phyloP scores from a whole-genome alignment of 2,113 vertebrate species.

The Turdus rufiventris region DNA sequence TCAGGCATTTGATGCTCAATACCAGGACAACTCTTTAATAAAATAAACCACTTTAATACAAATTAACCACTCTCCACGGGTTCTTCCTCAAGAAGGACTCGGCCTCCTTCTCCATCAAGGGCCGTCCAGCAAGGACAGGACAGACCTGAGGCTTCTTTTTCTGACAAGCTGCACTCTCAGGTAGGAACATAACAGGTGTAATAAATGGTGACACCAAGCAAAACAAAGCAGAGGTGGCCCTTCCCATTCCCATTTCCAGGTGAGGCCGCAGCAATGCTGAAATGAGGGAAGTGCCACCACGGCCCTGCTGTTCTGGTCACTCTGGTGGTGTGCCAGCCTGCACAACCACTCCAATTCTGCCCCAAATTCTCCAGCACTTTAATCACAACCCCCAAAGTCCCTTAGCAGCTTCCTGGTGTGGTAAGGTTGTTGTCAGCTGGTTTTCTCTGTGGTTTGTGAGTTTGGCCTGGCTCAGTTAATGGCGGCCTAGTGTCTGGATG shows the following conservation, averaged over 20 bases:
- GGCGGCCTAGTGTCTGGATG: not conserved
- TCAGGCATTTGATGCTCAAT: not conserved
- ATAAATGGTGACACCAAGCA: accelerated
- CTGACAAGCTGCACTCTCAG: not conserved
- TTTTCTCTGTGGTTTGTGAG: not conserved
- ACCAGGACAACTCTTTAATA: not conserved
- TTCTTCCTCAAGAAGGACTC: accelerated
- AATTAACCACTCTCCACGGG: not conserved
- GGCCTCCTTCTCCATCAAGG: accelerated
- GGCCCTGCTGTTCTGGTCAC: too few species aligned
- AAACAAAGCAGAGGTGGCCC: not conserved
- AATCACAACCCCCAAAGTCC: not conserved
- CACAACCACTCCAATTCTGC: not conserved
- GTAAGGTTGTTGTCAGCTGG: not conserved
- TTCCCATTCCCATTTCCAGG: not conserved
- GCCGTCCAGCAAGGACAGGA: not conserved
- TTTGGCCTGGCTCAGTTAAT: not conserved
- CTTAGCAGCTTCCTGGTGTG: not conserved
- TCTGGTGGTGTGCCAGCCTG: not conserved
- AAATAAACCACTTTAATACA: not conserved
- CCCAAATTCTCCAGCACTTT: not conserved
- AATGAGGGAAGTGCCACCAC: not conserved
- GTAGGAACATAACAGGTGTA: not conserved
- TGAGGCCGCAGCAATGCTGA: not conserved
- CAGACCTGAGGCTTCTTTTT: accelerated